These are phyloP conservation scores for Periphyllus acericola DNA, from an alignment of 2,888 invertebrate genomes.

Conservation along the genomic window DNA sequence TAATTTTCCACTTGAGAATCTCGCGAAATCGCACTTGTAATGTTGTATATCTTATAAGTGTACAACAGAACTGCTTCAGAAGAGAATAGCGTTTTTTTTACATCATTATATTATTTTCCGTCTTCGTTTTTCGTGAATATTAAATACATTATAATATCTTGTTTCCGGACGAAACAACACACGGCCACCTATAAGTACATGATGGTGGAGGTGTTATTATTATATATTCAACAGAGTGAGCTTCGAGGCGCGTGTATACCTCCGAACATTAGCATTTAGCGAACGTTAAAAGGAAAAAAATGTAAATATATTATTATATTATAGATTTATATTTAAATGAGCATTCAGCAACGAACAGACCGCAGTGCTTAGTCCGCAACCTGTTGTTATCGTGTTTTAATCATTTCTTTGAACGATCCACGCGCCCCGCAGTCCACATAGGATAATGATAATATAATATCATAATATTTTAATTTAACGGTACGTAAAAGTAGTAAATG, in stretches of 20 bases:
- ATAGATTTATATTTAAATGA: neutral
- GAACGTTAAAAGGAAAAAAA: neutral
- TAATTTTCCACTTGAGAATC: constrained; percentile 48
- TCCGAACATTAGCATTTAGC: neutral
- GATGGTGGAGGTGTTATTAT: neutral
- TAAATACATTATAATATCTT: neutral
- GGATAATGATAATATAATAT: constrained; percentile 17
- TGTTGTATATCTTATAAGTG: neutral
- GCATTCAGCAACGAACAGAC: neutral
- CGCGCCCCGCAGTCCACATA: constrained; percentile 17
- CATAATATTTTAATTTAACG: constrained; percentile 25
- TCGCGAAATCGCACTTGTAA: constrained; percentile 25
- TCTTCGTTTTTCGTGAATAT: constrained; percentile 6
- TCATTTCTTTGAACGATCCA: neutral
- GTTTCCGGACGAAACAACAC: neutral
- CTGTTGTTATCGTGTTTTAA: neutral
- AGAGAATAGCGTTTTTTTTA: neutral
- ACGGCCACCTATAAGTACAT: neutral
- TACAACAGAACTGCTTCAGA: neutral
- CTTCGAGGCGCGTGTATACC: constrained; percentile 34
- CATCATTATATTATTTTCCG: constrained; percentile 21
- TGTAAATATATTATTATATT: neutral
- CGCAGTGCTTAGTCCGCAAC: neutral
- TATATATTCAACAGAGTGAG: constrained; percentile 26
- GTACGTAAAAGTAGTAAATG: constrained; percentile 43